Percentiles rank a stretch among this genome's conserved stretches.
Evolutionary conservation across 1,140 invertebrate genomes (phyloP).

Genomic region (Cyrtorhinus lividipennis): DNA sequence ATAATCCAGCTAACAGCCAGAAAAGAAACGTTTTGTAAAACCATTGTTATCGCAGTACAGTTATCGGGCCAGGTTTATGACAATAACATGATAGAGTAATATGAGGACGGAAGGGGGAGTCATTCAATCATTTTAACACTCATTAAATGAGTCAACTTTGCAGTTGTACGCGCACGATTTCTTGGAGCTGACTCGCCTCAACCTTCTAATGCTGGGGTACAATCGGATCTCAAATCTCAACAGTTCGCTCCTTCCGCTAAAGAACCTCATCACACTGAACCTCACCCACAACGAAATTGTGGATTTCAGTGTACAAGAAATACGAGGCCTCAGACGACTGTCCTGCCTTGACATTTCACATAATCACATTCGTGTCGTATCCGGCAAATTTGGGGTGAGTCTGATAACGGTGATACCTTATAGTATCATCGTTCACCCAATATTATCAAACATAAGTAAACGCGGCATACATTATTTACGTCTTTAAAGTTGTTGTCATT

Average conservation of each 20-base stretch:
- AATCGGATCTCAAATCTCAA: slow-evolving; percentile 55
- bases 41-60: no score
- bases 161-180: slow-evolving; percentile 62
- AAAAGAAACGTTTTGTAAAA: no score
- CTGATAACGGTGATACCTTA: not conserved
- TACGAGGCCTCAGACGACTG: slow-evolving; percentile 50
- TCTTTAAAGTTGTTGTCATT: not conserved
- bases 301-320: slow-evolving; percentile 60
- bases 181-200: slow-evolving; percentile 43
- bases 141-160: no score
- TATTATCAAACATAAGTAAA: not conserved
- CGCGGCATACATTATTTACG: no score
- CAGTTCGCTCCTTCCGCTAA: slow-evolving; percentile 51
- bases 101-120: no score
- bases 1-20: no score
- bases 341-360: slow-evolving; percentile 53
- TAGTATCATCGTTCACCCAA: not conserved
- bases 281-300: slow-evolving; percentile 55
- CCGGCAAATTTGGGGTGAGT: slow-evolving; percentile 46
- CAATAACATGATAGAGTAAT: no score
- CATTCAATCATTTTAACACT: no score
- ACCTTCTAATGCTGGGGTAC: slow-evolving; percentile 48
- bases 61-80: no score
- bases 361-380: slow-evolving; percentile 51
- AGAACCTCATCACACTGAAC: slow-evolving; percentile 48